Evolutionary conservation across 2,888 invertebrate genomes (phyloP).

Genomic region (Lycophotia porphyrea): DNA sequence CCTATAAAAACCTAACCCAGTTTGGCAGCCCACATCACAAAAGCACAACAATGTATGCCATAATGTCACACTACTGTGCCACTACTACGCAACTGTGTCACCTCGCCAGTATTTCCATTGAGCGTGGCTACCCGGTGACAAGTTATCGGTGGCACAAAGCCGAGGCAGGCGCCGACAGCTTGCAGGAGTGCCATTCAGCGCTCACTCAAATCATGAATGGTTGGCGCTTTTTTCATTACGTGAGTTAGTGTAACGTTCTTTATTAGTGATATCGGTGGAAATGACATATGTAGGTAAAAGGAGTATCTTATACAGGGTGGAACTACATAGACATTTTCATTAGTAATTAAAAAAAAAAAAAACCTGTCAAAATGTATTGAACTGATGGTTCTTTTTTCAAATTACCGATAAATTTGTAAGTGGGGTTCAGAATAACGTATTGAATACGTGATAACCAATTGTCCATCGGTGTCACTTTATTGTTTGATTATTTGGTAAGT

Average conservation of each 20-base stretch:
- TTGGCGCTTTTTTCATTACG: conserved; percentile 46
- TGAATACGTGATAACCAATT: too few relatives aligned
- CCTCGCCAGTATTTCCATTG: conserved; percentile 48
- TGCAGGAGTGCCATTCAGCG: conserved; percentile 64
- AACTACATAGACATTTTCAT: too few relatives aligned
- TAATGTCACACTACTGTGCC: neutral
- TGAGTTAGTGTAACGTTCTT: conserved; percentile 30
- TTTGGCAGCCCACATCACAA: conserved; percentile 18
- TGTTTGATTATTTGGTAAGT: too few relatives aligned
- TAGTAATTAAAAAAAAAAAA: too few relatives aligned
- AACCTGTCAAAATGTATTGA: too few relatives aligned
- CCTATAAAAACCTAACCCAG: neutral
- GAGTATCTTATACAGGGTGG: too few relatives aligned
- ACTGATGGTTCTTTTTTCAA: too few relatives aligned
- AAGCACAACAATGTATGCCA: conserved; percentile 18
- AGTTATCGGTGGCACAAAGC: conserved; percentile 70
- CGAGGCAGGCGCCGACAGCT: conserved; percentile 35
- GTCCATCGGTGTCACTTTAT: too few relatives aligned
- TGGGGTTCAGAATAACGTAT: too few relatives aligned
- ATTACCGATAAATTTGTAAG: too few relatives aligned
- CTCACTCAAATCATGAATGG: conserved; percentile 63
- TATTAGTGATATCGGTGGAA: conserved; percentile 15
- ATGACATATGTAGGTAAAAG: neutral
- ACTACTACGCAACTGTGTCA: neutral
- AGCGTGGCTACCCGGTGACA: conserved; percentile 65